These are phyloP conservation scores for Scaptomyza cyrtandrae DNA, from an alignment of 2,888 invertebrate genomes.

Conservation along the genomic window DNA sequence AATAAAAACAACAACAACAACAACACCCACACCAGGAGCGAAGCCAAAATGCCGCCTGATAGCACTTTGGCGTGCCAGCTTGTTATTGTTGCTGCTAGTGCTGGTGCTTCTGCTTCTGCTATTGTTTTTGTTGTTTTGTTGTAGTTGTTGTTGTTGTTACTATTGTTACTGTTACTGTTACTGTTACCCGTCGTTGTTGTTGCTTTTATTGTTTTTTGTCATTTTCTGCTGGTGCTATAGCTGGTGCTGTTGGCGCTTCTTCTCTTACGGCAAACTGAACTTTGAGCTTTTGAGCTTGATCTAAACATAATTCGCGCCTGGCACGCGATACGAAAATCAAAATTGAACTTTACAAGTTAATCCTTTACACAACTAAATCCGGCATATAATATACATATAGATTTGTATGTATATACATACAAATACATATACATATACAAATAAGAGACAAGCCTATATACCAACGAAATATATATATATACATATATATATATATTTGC, in stretches of 20 bases:
- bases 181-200: not conserved
- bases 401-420: not conserved
- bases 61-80: conserved; percentile 53
- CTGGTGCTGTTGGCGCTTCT: conserved; percentile 16
- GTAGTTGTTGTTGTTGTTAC: not conserved
- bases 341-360: conserved; percentile 78
- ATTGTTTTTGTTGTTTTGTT: conserved; percentile 3
- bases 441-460: conserved; percentile 2
- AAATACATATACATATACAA: too few species aligned
- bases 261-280: conserved; percentile 39
- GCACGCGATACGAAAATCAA: conserved; percentile 76
- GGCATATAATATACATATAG: conserved; percentile 10
- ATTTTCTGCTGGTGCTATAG: too few species aligned
- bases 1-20: conserved; percentile 12
- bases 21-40: conserved; percentile 22
- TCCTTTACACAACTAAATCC: conserved; percentile 60
- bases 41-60: conserved; percentile 59
- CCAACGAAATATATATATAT: not conserved
- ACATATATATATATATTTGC: not conserved
- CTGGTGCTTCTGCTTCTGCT: too few species aligned
- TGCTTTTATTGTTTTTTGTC: not conserved
- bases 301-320: conserved; percentile 65
- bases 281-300: conserved; percentile 64
- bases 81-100: conserved; percentile 2
- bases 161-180: not conserved